Evolutionary conservation across 2,113 vertebrate genomes (phyloP).

Genomic region (Sturnira hondurensis): DNA sequence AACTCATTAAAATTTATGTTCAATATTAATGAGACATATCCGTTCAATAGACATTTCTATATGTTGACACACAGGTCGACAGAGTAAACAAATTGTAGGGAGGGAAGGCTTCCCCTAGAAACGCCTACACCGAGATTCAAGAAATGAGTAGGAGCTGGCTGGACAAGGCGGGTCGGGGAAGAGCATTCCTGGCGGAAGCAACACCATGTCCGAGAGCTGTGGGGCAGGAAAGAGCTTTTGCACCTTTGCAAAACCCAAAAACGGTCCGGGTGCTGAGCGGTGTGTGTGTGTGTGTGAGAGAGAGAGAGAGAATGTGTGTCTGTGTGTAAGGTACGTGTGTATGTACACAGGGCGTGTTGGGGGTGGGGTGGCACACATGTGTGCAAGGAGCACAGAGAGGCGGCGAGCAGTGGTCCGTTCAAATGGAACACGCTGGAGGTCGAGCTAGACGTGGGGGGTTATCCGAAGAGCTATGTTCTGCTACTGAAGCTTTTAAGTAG

Average conservation of each 20-base stretch:
- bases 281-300: background rate
- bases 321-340: background rate
- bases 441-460: background rate
- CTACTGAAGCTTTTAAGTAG: background rate
- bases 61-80: background rate
- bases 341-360: background rate
- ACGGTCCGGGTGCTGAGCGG: background rate
- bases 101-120: background rate
- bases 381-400: background rate
- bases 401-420: background rate
- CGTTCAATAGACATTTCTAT: background rate
- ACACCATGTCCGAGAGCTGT: background rate
- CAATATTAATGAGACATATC: background rate
- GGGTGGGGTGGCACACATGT: background rate
- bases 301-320: background rate
- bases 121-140: constrained; percentile 1
- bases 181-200: background rate
- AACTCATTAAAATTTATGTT: background rate
- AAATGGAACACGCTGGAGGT: background rate
- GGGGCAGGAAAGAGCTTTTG: constrained; percentile 35
- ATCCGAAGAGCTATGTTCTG: background rate
- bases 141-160: background rate
- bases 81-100: background rate
- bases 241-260: constrained; percentile 6
- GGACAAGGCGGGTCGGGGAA: background rate